Evolutionary conservation across 2,888 invertebrate species (phyloP).

Genomic region (Lamellibrachia satsuma): DNA sequence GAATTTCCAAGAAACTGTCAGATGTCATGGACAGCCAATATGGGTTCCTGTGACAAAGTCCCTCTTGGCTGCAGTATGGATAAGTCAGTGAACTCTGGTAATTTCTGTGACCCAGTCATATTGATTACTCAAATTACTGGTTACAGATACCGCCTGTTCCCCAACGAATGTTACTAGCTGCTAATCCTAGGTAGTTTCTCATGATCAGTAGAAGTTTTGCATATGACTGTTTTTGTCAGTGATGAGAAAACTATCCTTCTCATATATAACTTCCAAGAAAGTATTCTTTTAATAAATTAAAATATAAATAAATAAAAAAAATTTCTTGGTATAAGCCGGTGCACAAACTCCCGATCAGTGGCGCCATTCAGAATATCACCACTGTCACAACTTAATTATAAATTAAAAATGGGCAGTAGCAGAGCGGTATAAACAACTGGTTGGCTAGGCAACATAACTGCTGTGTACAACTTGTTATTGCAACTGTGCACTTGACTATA

Average conservation of each 20-base stretch:
- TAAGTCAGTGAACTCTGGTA: background rate
- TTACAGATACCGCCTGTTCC: background rate
- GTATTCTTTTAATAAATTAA: background rate
- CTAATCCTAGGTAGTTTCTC: background rate
- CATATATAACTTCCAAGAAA: background rate
- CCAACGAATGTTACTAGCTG: background rate
- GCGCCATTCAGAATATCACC: too few relatives aligned
- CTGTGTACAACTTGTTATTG: too few relatives aligned
- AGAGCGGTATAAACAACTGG: too few relatives aligned
- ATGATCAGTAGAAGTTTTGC: background rate
- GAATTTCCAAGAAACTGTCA: background rate
- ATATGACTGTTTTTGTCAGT: background rate
- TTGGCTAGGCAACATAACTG: too few relatives aligned
- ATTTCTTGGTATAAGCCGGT: too few relatives aligned
- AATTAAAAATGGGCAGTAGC: too few relatives aligned
- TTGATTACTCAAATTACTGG: background rate
- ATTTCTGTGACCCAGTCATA: background rate
- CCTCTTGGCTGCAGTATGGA: background rate
- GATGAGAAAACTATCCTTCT: background rate
- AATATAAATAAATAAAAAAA: background rate
- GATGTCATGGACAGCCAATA: conserved; percentile 7
- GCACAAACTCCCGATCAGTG: too few relatives aligned
- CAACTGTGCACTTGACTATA: too few relatives aligned
- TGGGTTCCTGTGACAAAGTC: background rate
- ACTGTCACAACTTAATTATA: too few relatives aligned